These are phyloP conservation scores for Nemoura dubitans DNA, from an alignment of 2,888 invertebrate genomes.

Conservation along the genomic window DNA sequence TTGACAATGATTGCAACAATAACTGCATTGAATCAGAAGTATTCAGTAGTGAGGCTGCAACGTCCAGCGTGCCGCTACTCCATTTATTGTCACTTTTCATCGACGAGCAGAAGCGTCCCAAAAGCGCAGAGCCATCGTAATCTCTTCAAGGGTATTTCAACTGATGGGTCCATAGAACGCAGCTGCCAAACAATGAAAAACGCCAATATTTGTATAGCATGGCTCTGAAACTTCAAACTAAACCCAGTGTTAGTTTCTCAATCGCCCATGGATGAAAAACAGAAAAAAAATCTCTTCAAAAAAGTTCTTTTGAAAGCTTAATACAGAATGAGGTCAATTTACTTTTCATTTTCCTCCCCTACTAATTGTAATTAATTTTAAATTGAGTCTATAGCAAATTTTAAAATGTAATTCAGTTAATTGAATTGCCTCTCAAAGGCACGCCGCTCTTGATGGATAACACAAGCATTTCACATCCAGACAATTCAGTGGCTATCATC, in stretches of 20 bases:
- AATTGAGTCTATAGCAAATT: neutral
- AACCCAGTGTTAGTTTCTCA: neutral
- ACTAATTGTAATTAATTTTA: neutral
- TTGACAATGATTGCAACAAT: neutral
- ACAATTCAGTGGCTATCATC: neutral
- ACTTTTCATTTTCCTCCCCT: neutral
- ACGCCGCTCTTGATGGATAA: neutral
- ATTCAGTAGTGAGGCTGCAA: neutral
- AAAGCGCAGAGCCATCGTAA: neutral
- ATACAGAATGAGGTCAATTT: neutral
- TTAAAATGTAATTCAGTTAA: neutral
- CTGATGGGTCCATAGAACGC: neutral
- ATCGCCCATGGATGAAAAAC: neutral
- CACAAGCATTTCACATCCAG: neutral
- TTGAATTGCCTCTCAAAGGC: neutral
- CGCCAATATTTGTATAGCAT: neutral
- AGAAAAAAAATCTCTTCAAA: neutral
- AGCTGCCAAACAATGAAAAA: neutral
- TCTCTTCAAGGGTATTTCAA: neutral
- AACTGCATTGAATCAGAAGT: neutral
- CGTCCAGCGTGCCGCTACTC: neutral
- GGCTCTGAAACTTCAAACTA: neutral
- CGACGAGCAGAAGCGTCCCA: neutral
- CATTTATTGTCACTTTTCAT: neutral
- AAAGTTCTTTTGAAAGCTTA: neutral